Base-by-base conservation (phyloP, 2,888 invertebrate genomes). In the Hypena proboscidalis region DNA sequence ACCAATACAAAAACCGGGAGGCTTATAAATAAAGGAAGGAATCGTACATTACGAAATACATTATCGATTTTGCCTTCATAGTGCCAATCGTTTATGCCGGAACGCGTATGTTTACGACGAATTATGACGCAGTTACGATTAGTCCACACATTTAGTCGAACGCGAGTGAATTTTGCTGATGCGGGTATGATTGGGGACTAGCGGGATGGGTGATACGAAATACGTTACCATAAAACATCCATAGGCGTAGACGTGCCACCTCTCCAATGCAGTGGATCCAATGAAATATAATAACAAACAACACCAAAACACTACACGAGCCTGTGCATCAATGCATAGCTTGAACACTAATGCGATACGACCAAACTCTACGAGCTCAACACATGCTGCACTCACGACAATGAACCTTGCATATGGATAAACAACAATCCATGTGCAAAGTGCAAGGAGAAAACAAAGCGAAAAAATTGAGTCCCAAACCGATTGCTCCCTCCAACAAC, bases 211-310 rank as follows among this genome's bases (percentile, higher is more conserved):
- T 75, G 68, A 80, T 62, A 83, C 83, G 75, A 85, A 77, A 89
- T 89, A 90, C 89, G 45, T 88, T 90, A 90, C 90, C 90, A 85
- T 80, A 76, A n/a, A n/a, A 77, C 73, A 78, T 89, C 88, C 87
- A 80, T 70, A 84, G 80, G 85, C 84, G 84, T 73, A 72, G 85
- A 75, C 75, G 90, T 90, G 90, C 90, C 90, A 90, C 90, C 90
- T 85, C 86, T 84, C 90, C 90, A 89, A 83, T 87, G 83, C 85
- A 87, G 90, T 89, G 89, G 82, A 70, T 85, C 82, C 85, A 87
- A 83, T 83, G 84, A 83, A 64, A 59, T 82, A 82, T 68, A 81
- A 71, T 83, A 86, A 82, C 84, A 85, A 85, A 87, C 83, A 88
- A 88, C 85, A 88, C 90, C 88, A 85, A 83, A 56, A 84, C 79